Evolutionary conservation across 2,888 invertebrate genomes (phyloP).

Genomic region (Ormyrus pomaceus): DNA sequence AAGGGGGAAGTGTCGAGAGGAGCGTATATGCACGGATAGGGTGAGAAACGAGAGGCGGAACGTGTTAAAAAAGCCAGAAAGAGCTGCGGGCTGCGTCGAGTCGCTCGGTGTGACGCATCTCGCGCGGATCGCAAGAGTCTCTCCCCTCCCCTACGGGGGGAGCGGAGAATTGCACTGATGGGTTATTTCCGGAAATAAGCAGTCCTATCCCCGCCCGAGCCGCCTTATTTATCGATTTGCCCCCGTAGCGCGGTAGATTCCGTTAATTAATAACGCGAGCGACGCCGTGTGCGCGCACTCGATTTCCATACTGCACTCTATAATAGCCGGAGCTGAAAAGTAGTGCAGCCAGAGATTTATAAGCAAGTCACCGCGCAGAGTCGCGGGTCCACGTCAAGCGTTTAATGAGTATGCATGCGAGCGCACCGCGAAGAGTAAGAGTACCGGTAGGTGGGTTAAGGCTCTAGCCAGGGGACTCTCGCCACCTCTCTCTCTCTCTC

Average conservation of each 20-base stretch:
- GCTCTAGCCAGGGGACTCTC: conserved; percentile 13
- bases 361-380: conserved; percentile 1
- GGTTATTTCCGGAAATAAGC: conserved; percentile 62
- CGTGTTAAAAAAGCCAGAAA: conserved; percentile 57
- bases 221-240: too few relatives aligned
- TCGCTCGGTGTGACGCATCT: conserved; percentile 44
- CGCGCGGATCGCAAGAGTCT: conserved; percentile 25
- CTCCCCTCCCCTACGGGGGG: conserved; percentile 9
- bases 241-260: conserved; percentile 46
- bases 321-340: neutral
- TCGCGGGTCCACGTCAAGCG: conserved; percentile 38
- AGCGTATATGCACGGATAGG: conserved; percentile 53
- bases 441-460: conserved; percentile 29
- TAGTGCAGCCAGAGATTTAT: neutral
- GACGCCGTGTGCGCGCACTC: too few relatives aligned
- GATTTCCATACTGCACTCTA: conserved; percentile 53
- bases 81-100: conserved; percentile 56
- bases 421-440: neutral
- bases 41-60: conserved; percentile 40
- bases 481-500: conserved; percentile 14
- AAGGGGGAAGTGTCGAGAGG: conserved; percentile 13
- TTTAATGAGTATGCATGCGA: conserved; percentile 48
- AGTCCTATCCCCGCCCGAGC: conserved; percentile 52
- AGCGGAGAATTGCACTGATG: conserved; percentile 33
- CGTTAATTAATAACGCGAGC: conserved; percentile 62